phyloP scores from a whole-genome alignment of 2,888 invertebrate genomes.

The Cinara cedri region DNA sequence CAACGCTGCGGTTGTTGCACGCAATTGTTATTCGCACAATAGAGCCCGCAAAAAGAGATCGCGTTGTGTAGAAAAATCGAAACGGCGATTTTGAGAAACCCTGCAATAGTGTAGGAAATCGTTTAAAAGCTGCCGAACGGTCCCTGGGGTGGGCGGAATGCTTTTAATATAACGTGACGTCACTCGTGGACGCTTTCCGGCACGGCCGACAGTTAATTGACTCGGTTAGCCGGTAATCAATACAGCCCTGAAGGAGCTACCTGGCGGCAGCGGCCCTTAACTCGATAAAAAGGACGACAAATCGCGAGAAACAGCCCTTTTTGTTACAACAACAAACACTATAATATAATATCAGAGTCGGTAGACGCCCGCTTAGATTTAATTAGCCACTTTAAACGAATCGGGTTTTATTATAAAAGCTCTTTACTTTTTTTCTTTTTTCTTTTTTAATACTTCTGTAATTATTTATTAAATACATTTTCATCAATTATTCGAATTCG shows the following conservation, averaged over 20 bases:
- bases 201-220: conserved; percentile 53
- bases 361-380: conserved; percentile 12
- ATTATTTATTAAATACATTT: too few species aligned
- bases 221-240: conserved; percentile 55
- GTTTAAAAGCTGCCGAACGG: conserved; percentile 51
- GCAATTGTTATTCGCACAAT: too few species aligned
- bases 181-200: conserved; percentile 52
- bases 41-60: not conserved
- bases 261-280: conserved; percentile 47
- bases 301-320: conserved; percentile 33
- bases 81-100: conserved; percentile 41
- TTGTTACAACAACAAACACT: conserved; percentile 39
- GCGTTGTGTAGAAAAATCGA: not conserved
- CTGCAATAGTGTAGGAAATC: conserved; percentile 29
- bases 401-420: not conserved
- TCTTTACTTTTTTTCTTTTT: not conserved
- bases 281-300: conserved; percentile 53
- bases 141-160: conserved; percentile 25
- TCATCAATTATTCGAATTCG: too few species aligned
- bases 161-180: conserved; percentile 53
- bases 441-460: not conserved
- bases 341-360: not conserved
- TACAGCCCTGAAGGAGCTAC: conserved; percentile 55
- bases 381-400: conserved; percentile 33
- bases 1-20: too few species aligned